Percentiles rank a stretch among this genome's conserved stretches.
phyloP scores from a whole-genome alignment of 2,113 vertebrate species.

The Myrmecobius fasciatus region DNA sequence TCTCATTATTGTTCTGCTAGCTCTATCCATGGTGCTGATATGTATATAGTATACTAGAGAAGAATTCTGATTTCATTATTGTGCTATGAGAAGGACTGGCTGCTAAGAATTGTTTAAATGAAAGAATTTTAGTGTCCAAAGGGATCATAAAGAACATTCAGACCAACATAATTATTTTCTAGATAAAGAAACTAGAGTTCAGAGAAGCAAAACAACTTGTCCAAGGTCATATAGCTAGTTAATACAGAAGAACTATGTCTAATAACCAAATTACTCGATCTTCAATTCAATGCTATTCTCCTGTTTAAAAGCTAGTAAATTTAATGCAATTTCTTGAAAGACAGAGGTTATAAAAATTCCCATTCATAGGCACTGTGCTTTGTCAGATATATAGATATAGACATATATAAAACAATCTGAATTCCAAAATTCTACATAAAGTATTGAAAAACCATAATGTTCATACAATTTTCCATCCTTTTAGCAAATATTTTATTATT shows the following conservation, averaged over 20 bases:
- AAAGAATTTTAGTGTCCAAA: background rate
- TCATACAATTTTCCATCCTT: background rate
- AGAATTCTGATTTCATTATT: background rate
- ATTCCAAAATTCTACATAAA: background rate
- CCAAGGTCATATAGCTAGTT: background rate
- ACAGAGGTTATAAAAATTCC: slow-evolving; percentile 1
- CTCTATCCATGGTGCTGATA: background rate
- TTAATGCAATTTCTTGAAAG: slow-evolving; percentile 34
- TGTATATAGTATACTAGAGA: background rate
- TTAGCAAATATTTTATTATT: background rate
- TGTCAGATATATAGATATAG: too few species aligned
- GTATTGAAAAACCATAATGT: slow-evolving; percentile 12
- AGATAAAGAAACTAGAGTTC: background rate
- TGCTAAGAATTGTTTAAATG: background rate
- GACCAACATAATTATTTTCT: background rate
- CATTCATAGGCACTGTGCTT: background rate
- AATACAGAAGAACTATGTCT: background rate
- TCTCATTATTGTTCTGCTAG: background rate
- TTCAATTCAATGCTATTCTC: background rate
- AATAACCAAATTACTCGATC: background rate
- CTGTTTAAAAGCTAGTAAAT: background rate
- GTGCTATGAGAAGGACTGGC: background rate
- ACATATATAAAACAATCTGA: background rate
- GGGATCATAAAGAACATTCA: background rate
- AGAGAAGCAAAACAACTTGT: background rate